Percentiles rank a stretch among this genome's conserved stretches.
Evolutionary conservation across 2,888 invertebrate species (phyloP).

Genomic region (Petrolisthes manimaculis): DNA sequence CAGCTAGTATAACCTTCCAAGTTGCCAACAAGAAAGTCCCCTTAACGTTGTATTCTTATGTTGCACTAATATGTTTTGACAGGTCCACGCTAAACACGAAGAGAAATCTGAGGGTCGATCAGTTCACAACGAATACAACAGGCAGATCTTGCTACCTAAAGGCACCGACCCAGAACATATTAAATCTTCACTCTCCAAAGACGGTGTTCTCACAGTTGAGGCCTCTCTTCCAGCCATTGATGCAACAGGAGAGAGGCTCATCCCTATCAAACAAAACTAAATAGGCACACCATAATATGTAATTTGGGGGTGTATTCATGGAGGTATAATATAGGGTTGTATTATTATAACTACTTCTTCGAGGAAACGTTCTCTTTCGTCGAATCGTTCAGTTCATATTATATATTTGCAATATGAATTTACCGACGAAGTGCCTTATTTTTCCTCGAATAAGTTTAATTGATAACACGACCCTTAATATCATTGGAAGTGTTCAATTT

Average conservation of each 20-base stretch:
- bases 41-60: background rate
- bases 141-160: constrained; percentile 95
- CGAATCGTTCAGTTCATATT: no score
- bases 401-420: no score
- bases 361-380: no score
- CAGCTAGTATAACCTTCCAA: background rate
- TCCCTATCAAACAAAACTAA: constrained; percentile 63
- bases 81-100: constrained; percentile 98
- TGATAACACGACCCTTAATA: no score
- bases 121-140: constrained; percentile 97
- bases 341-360: no score
- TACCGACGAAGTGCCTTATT: no score
- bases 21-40: background rate
- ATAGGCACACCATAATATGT: no score
- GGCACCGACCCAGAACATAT: constrained; percentile 97
- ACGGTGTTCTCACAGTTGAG: constrained; percentile 95
- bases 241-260: constrained; percentile 40
- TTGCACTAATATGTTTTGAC: constrained; percentile 64
- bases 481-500: no score
- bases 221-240: constrained; percentile 84
- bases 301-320: no score
- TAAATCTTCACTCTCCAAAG: constrained; percentile 92
- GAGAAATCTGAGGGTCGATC: constrained; percentile 97
- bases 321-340: no score
- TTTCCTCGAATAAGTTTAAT: no score